phyloP scores from a whole-genome alignment of 2,113 vertebrate genomes.

The Coregonus clupeaformis region DNA sequence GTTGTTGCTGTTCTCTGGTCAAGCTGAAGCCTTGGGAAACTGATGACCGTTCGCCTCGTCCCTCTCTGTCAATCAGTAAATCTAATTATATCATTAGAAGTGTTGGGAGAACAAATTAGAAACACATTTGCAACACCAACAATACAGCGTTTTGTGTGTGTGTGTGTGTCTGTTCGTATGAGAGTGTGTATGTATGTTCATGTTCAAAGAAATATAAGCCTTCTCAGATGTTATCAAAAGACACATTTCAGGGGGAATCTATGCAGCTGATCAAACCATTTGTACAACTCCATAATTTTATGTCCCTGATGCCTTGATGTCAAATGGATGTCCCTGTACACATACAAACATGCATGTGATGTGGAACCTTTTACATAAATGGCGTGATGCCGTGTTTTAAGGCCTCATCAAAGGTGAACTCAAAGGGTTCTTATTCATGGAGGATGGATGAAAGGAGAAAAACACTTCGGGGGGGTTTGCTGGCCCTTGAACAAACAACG shows the following conservation, averaged over 20 bases:
- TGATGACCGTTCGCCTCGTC: background rate
- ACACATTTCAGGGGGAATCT: too few species aligned
- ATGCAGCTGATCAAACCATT: too few species aligned
- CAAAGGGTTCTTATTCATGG: slow-evolving; percentile 2
- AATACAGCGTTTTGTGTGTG: background rate
- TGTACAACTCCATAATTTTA: too few species aligned
- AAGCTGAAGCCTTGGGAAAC: background rate
- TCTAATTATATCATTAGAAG: background rate
- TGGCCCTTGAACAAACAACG: background rate
- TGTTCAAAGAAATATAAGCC: too few species aligned
- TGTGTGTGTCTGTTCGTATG: background rate
- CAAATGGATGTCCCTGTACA: background rate
- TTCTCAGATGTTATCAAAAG: too few species aligned
- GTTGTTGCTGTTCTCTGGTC: background rate
- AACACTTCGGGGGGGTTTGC: background rate
- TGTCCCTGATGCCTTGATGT: background rate
- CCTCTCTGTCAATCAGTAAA: background rate
- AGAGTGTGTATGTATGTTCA: too few species aligned
- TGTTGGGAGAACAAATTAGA: background rate
- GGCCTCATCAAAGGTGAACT: background rate
- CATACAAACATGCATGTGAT: background rate
- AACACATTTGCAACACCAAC: background rate
- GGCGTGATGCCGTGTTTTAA: background rate
- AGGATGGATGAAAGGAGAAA: background rate
- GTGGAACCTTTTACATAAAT: background rate